Evolutionary conservation across 2,888 invertebrate species (phyloP).

Genomic region (Synergus laeviventris): DNA sequence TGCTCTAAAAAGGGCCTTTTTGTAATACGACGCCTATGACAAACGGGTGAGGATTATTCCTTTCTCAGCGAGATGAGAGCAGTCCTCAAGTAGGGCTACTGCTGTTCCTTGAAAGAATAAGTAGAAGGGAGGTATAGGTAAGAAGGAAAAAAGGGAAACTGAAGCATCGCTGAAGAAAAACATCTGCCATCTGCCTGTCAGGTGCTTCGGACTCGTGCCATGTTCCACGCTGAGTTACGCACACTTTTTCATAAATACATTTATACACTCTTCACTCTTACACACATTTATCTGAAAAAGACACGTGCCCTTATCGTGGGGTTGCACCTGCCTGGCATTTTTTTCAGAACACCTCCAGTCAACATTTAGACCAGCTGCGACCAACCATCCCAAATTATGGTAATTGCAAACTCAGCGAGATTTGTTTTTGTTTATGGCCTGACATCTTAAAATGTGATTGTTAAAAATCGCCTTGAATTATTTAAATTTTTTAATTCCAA

Average conservation of each 20-base stretch:
- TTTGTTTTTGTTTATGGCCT: slow-evolving; percentile 6
- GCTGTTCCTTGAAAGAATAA: slow-evolving; percentile 31
- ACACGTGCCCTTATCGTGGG: slow-evolving; percentile 20
- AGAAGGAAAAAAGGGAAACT: slow-evolving; percentile 29
- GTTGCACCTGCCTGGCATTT: slow-evolving; percentile 37
- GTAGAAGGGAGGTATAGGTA: slow-evolving; percentile 14
- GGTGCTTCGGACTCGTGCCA: slow-evolving; percentile 54
- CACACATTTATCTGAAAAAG: slow-evolving; percentile 14
- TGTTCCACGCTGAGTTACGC: slow-evolving; percentile 36
- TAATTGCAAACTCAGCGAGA: background rate
- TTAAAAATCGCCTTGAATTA: background rate
- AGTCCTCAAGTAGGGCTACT: slow-evolving; percentile 11
- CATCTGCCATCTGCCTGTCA: slow-evolving; percentile 43
- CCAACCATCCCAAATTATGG: slow-evolving; percentile 13
- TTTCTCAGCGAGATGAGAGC: slow-evolving; percentile 5
- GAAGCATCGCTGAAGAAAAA: slow-evolving; percentile 41
- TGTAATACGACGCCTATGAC: slow-evolving; percentile 17
- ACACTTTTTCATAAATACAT: slow-evolving; percentile 23
- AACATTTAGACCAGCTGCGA: slow-evolving; percentile 24
- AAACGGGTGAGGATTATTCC: slow-evolving; percentile 13
- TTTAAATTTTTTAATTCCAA: background rate
- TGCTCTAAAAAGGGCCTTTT: slow-evolving; percentile 1
- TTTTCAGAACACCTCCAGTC: slow-evolving; percentile 14
- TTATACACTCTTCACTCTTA: background rate
- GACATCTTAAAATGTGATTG: background rate